Evolutionary conservation across 2,797 vertebrate genomes (phyloP), one percentile per base, ranked within the genome.

Genomic region (Peromyscus eremicus): DNA sequence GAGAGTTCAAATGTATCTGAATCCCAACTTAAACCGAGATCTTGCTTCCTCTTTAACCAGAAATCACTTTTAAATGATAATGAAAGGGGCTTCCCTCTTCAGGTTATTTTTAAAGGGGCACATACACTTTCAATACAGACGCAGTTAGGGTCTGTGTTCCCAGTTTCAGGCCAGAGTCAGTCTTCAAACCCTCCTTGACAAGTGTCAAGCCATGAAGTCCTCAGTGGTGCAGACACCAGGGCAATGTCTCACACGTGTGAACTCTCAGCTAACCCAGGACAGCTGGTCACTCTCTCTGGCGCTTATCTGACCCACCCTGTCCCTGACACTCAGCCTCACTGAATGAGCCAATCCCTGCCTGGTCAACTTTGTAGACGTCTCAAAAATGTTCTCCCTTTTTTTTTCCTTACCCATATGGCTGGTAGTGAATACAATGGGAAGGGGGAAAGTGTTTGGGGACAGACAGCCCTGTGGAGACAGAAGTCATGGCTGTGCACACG

Each of bases 1-100:
- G 37, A 88, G 60, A 32, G 55, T 90, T 95, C 19, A 8, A 17
- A 88, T 68, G 71, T 73, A n/a, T 89, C 66, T 43, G 43, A 96
- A 27, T n/a, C 60, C 89, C 60, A 37, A 4, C 64, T 91, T 90
- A 52, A 21, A 40, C 68, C 8, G 60, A 81, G 64, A 84, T 52
- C 76, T 43, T 77, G 10, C 77, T 85, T 94, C 73, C 21, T 66
- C 79, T 94, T 55, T 55, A 76, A 57, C 80, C 75, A 85, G 32
- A 95, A 8, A 62, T 86, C 21, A 43, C 76, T 81, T 81, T 83
- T 43, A 71, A 84, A 79, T 52, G 81, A 60, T 92, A 76, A 32
- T 29, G 64, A 49, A 92, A 68, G 85, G 17, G 12, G 1, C 32
- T 88, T 94, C 34, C 19, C 19, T 70, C 27, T 64, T 70, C 68